phyloP scores from a whole-genome alignment of 2,888 invertebrate genomes.

The Drosophila melanocephala region DNA sequence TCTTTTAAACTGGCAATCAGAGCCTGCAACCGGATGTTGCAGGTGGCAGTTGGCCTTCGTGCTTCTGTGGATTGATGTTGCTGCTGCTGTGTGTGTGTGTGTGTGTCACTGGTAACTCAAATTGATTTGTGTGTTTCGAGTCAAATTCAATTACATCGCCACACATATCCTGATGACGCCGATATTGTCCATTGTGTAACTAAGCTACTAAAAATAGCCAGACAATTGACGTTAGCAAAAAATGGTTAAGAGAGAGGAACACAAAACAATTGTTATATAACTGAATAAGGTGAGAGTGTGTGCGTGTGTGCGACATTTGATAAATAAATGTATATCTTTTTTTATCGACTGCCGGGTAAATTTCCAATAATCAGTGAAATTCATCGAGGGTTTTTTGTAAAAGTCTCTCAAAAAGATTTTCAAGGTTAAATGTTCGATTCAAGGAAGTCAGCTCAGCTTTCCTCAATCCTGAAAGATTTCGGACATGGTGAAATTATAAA shows the following conservation, averaged over 20 bases:
- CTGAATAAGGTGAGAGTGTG: slow-evolving; percentile 3
- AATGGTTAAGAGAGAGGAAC: neutral
- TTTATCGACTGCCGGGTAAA: neutral
- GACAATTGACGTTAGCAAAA: slow-evolving; percentile 6
- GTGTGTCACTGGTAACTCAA: slow-evolving; percentile 25
- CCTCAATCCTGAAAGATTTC: neutral
- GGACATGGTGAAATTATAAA: neutral
- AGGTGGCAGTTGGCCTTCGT: slow-evolving; percentile 25
- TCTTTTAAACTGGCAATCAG: slow-evolving; percentile 23
- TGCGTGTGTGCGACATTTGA: neutral
- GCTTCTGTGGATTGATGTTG: slow-evolving; percentile 3
- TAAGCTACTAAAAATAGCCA: slow-evolving; percentile 52
- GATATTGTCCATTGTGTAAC: slow-evolving; percentile 11
- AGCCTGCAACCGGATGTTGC: slow-evolving; percentile 33
- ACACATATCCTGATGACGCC: slow-evolving; percentile 2
- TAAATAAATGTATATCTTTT: neutral
- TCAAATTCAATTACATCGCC: slow-evolving; percentile 64
- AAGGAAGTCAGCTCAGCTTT: neutral
- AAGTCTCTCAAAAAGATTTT: neutral
- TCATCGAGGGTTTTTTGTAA: neutral
- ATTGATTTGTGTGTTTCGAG: slow-evolving; percentile 65
- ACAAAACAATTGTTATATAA: slow-evolving; percentile 1
- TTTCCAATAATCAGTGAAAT: neutral
- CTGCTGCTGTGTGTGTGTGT: neutral
- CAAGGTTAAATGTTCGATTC: neutral